These are phyloP conservation scores for Ceratothoa steindachneri DNA, from an alignment of 2,888 invertebrate genomes.

Conservation along the genomic window DNA sequence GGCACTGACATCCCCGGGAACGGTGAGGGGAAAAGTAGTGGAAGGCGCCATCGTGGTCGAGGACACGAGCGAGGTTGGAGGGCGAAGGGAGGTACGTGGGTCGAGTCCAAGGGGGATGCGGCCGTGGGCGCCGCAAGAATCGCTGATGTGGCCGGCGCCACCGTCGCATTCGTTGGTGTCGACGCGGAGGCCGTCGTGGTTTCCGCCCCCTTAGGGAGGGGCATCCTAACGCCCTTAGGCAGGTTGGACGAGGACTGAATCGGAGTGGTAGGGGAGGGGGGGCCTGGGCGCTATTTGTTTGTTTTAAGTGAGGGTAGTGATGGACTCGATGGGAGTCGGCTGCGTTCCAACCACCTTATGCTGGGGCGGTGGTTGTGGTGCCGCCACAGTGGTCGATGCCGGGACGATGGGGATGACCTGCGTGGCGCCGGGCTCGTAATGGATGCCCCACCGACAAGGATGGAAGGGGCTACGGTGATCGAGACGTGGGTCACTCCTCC, in stretches of 20 bases:
- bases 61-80: not conserved
- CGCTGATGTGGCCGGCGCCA: not conserved
- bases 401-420: not conserved
- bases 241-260: not conserved
- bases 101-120: not conserved
- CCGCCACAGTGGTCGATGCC: not conserved
- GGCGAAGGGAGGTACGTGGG: not conserved
- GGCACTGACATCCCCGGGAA: not conserved
- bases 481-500: not conserved
- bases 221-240: not conserved
- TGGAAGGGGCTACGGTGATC: not conserved
- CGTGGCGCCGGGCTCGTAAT: not conserved
- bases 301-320: conserved; percentile 28
- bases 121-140: not conserved
- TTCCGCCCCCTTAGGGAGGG: not conserved
- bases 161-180: too few relatives aligned
- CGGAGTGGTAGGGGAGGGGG: not conserved
- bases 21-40: not conserved
- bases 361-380: not conserved
- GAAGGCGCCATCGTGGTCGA: conserved; percentile 5
- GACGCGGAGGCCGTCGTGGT: not conserved
- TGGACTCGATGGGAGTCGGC: conserved; percentile 25
- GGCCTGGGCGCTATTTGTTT: too few relatives aligned
- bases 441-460: not conserved
- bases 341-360: conserved; percentile 9